Base-by-base conservation (phyloP, 2,113 vertebrate species). In the Loxodonta africana region DNA sequence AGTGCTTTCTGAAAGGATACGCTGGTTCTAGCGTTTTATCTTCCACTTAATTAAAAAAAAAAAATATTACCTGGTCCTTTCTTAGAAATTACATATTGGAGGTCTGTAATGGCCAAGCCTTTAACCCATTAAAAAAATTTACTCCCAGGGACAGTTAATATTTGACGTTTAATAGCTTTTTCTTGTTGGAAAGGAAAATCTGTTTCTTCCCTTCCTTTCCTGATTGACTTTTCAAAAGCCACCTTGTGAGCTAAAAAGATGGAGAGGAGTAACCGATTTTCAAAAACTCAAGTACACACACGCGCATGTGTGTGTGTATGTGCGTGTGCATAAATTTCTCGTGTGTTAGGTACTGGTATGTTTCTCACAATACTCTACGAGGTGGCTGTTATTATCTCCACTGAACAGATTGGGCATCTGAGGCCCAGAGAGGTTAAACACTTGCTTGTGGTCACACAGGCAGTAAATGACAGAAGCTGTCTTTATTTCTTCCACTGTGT, bases 91-190 rank as follows among this genome's bases (percentile, higher is more conserved):
- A 95, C 90, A 90, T 95, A 96, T 69, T 33, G 88, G 90, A 97
- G 91, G 97, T 95, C 92, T 97, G 88, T 98, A 95, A 97, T 92
- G 84, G 87, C 78, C 85, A 85, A 95, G 93, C 46, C 95, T 97
- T 95, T 97, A 97, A 92, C 92, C 90, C 97, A 97, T 96, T 96
- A 93, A 95, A 97, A 96, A 95, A 96, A 96, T 96, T 95, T 74
- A 96, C 95, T 98, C 95, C 87, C 67, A 96, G 83, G 91, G 95
- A 93, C 89, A 97, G 97, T 97, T 97, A 93, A 97, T 98, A 97
- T 95, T 95, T 96, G 97, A 96, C 2, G 12, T 96, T 95, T 98
- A 97, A 97, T 97, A 96, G 97, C 93, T 94, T 97, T 97, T 95
- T 71, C 81, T 95, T 88, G 82, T 95, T 95, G 80, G 82, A 90